These are phyloP conservation scores for Aphidius colemani DNA, from an alignment of 2,888 invertebrate species.

Conservation along the genomic window DNA sequence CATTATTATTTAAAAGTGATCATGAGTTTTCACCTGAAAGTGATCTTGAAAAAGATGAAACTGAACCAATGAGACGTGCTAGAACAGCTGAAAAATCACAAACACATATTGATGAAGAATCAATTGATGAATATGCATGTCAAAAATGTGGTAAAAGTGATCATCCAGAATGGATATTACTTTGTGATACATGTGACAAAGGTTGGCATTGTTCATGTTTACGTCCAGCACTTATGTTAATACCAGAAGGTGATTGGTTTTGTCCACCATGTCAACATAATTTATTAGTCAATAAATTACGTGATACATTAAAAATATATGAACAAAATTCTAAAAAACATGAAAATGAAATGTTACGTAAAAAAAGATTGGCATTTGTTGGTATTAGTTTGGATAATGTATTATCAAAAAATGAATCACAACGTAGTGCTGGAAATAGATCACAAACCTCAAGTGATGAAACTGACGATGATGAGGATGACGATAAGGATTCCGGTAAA, in stretches of 20 bases:
- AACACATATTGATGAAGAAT: constrained; percentile 51
- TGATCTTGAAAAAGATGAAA: constrained; percentile 74
- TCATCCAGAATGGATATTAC: constrained; percentile 95
- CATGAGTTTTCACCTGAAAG: constrained; percentile 94
- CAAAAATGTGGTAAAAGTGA: constrained; percentile 88
- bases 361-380: constrained; percentile 75
- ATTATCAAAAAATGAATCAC: constrained; percentile 59
- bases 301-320: constrained; percentile 74
- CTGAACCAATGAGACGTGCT: constrained; percentile 79
- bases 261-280: constrained; percentile 96
- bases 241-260: constrained; percentile 98
- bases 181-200: constrained; percentile 93
- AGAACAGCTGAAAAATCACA: constrained; percentile 77
- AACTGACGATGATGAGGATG: constrained; percentile 33
- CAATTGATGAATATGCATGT: constrained; percentile 77
- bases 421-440: constrained; percentile 43
- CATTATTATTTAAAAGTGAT: constrained; percentile 73
- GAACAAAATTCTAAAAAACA: constrained; percentile 74
- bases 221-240: constrained; percentile 86
- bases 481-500: constrained; percentile 39
- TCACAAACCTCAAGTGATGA: constrained; percentile 33
- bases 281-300: constrained; percentile 73
- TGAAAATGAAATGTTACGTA: constrained; percentile 70
- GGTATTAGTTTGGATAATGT: constrained; percentile 78
- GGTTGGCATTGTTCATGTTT: constrained; percentile 98